A percentile compares a stretch with the other conserved stretches of the same genome.
phyloP scores from a whole-genome alignment of 2,797 vertebrate species.

The Caiman crocodilus region DNA sequence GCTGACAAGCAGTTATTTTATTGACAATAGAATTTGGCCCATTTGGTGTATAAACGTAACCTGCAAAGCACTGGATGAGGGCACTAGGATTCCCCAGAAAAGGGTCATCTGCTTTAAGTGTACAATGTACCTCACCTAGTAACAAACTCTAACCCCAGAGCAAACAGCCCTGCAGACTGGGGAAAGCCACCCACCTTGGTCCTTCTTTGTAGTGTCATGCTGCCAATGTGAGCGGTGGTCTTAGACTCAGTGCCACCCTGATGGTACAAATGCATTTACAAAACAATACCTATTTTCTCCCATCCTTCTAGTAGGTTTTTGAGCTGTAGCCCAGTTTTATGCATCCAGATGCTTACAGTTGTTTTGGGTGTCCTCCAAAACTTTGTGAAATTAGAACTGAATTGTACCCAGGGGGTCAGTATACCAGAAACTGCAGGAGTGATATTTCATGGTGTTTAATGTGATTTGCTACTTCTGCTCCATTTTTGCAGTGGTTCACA shows the following conservation, averaged over 20 bases:
- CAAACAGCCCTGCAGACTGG: neutral
- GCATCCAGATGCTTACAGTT: neutral
- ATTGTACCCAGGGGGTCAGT: neutral
- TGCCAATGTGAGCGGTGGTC: neutral
- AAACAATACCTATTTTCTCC: neutral
- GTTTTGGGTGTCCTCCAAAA: neutral
- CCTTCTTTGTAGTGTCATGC: neutral
- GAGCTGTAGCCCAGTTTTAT: neutral
- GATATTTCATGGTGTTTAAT: neutral
- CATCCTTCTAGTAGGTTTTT: neutral
- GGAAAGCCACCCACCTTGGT: neutral
- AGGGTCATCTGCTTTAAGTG: neutral
- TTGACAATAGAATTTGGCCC: neutral
- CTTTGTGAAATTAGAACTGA: neutral
- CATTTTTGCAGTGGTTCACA: neutral
- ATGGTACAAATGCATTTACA: no score
- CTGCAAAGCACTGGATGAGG: neutral
- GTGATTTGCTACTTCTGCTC: neutral
- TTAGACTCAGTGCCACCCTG: neutral
- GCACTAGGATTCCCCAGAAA: neutral
- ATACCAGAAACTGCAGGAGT: neutral
- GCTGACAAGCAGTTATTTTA: neutral
- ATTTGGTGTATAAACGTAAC: neutral
- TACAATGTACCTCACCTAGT: neutral
- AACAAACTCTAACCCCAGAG: neutral